These are phyloP conservation scores for Artemia sp. DNA, from an alignment of 2,888 invertebrate species.

Conservation along the genomic window DNA sequence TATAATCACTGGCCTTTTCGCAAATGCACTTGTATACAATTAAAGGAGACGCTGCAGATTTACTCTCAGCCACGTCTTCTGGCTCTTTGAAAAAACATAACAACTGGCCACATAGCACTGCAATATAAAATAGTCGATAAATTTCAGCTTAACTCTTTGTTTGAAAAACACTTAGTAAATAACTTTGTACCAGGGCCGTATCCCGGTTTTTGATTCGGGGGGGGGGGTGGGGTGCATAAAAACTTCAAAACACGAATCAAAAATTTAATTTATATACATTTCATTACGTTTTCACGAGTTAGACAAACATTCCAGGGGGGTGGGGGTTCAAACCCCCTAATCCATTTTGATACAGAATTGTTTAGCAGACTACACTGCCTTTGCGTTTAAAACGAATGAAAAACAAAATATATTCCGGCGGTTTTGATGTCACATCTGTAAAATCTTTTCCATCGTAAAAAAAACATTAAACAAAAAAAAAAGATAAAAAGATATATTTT, in stretches of 20 bases:
- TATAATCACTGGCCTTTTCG: slow-evolving; percentile 76
- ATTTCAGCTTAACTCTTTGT: neutral
- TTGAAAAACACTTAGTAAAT: neutral
- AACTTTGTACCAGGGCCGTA: neutral
- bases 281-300: too few species aligned
- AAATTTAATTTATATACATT: too few species aligned
- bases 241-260: neutral
- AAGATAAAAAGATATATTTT: too few species aligned
- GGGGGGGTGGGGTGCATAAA: neutral
- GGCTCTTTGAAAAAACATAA: slow-evolving; percentile 95
- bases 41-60: slow-evolving; percentile 71
- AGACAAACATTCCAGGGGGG: too few species aligned
- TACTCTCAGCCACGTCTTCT: slow-evolving; percentile 68
- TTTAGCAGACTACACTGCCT: too few species aligned
- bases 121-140: slow-evolving; percentile 23
- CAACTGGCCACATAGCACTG: slow-evolving; percentile 83
- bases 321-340: too few species aligned
- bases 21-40: slow-evolving; percentile 58
- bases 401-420: too few species aligned
- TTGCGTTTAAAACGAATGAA: too few species aligned
- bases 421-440: too few species aligned
- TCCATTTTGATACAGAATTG: too few species aligned
- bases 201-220: neutral
- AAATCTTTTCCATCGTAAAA: too few species aligned
- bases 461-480: too few species aligned